A percentile compares a stretch with the other conserved stretches of the same genome.
Evolutionary conservation across 2,888 invertebrate genomes (phyloP).

Genomic region (Diloba caeruleocephala): DNA sequence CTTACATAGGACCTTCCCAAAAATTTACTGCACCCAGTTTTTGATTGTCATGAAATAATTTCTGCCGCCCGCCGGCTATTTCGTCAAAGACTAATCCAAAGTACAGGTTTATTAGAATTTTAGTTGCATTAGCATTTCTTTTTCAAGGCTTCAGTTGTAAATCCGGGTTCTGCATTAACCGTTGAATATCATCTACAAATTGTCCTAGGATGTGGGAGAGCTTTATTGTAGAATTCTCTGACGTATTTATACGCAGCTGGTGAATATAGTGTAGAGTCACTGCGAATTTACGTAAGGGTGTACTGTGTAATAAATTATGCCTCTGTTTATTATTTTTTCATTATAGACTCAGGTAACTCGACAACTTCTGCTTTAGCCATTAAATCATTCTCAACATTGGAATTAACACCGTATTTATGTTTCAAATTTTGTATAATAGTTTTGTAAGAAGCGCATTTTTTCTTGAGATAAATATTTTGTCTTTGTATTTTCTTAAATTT

Average conservation of each 20-base stretch:
- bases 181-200: conserved; percentile 22
- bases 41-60: conserved; percentile 38
- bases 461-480: conserved; percentile 34
- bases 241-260: conserved; percentile 23
- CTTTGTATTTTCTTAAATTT: conserved; percentile 36
- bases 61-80: conserved; percentile 24
- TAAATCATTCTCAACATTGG: not conserved
- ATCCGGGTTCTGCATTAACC: conserved; percentile 24
- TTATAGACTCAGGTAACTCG: conserved; percentile 8
- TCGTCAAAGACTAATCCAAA: conserved; percentile 11
- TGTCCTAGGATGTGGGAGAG: conserved; percentile 24
- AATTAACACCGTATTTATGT: conserved; percentile 9
- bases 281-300: not conserved
- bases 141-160: conserved; percentile 11
- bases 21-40: conserved; percentile 46
- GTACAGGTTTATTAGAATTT: not conserved
- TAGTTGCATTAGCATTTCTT: conserved; percentile 2
- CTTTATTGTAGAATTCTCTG: conserved; percentile 16
- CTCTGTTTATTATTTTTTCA: conserved; percentile 5
- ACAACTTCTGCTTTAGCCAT: conserved; percentile 2
- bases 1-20: conserved; percentile 44
- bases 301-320: conserved; percentile 2
- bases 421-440: conserved; percentile 10
- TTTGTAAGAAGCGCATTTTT: conserved; percentile 39
- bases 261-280: no score